Evolutionary conservation across 2,113 vertebrate species (phyloP), one percentile per base, ranked within the genome.

Genomic region (Cryptomyrus ogoouensis): DNA sequence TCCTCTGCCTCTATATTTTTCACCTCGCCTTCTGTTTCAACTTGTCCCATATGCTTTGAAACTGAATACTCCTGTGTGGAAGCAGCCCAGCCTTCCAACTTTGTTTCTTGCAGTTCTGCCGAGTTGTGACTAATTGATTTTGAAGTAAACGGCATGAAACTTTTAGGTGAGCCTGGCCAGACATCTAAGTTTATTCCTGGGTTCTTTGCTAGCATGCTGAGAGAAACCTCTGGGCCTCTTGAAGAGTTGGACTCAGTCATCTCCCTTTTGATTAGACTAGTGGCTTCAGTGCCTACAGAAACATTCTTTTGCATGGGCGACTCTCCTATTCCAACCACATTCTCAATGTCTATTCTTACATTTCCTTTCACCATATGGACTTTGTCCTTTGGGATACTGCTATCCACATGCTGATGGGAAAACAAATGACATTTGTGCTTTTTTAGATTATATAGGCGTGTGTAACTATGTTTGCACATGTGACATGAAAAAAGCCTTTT

Each of bases 381-480:
- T 15, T 13, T 62, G 47, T 42, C 44, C 17, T 85, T 27, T 56
- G 62, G 56, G 5, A 24, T 35, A 15, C 5, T 35, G 5, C 17
- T 13, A 88, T 35, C 46, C 24, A 21, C 21, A 12, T n/a, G 13
- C 24, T 39, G 74, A 27, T 86, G 53, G 1, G 92, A 88, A 13
- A 88, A 2, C 15, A 90, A 94, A 0, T 91, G 93, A 91, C 96
- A 96, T 88, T 93, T 95, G 90, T 96, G 96, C 27, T 90, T 95
- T 90, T 95, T 96, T 1, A 96, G 94, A 90, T 93, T 94, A 91
- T 95, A 95, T 90, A 94, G 93, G 50, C 95, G 93, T 15, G 94
- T 94, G 12, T 96, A 96, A 83, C 92, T 95, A 86, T 95, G 94
- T 84, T 95, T 96, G 91, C 96, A 96, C 86, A 94, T 42, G 5